Evolutionary conservation across 2,888 invertebrate genomes (phyloP).

Genomic region (Leistus spinibarbis): DNA sequence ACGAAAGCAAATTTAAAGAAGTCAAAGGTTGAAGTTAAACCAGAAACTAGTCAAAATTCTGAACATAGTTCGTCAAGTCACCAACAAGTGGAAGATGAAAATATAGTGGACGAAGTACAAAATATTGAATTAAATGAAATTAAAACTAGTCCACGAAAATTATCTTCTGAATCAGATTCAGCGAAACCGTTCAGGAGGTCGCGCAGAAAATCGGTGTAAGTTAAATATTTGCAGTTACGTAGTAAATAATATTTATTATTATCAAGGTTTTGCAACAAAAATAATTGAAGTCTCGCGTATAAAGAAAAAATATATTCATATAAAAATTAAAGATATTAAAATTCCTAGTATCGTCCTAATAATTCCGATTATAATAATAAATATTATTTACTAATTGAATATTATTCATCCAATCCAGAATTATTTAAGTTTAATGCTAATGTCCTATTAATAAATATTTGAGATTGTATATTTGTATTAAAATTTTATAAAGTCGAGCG

Average conservation of each 20-base stretch:
- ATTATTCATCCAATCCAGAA: neutral
- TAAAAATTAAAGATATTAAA: too few species aligned
- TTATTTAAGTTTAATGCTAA: neutral
- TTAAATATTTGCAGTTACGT: too few species aligned
- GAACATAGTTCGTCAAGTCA: slow-evolving; percentile 43
- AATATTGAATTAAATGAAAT: slow-evolving; percentile 20
- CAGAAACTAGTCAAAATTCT: slow-evolving; percentile 46
- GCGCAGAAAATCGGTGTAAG: slow-evolving; percentile 45
- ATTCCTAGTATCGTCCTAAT: too few species aligned
- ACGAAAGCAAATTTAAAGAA: slow-evolving; percentile 44
- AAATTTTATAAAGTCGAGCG: slow-evolving; percentile 2
- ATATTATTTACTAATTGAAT: too few species aligned
- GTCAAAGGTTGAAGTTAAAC: slow-evolving; percentile 43
- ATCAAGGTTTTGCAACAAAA: neutral
- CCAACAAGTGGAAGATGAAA: slow-evolving; percentile 40
- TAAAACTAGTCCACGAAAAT: slow-evolving; percentile 36
- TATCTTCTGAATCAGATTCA: slow-evolving; percentile 38
- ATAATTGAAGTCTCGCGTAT: neutral
- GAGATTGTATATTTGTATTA: neutral
- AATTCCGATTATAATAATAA: too few species aligned
- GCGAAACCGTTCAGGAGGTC: slow-evolving; percentile 47
- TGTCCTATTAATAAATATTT: neutral
- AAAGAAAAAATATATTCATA: neutral
- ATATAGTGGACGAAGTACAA: slow-evolving; percentile 6
- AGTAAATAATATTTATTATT: neutral